Evolutionary conservation across 35 echinoderm and acorn worm species (phyloP).

Genomic region (Nesometra sesokonis): DNA sequence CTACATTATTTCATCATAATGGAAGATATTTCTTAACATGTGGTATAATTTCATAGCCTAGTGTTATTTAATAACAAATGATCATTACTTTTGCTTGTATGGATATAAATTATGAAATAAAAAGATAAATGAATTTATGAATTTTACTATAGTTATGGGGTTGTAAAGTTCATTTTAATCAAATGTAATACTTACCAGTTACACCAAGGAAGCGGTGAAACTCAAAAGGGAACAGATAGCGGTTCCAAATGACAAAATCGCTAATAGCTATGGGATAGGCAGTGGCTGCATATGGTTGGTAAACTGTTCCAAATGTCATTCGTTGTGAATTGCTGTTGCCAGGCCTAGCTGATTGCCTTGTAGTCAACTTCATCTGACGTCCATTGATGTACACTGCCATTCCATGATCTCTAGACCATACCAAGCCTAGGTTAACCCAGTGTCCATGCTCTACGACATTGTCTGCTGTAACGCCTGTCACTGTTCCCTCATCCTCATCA

Average conservation of each 20-base stretch:
- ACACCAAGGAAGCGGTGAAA: constrained; percentile 44
- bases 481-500: not conserved
- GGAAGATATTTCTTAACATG: no score
- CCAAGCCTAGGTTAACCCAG: constrained; percentile 68
- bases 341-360: not conserved
- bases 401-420: constrained; percentile 38
- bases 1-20: no score
- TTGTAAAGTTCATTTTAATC: not conserved
- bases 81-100: no score
- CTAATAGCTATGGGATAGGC: constrained; percentile 29
- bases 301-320: not conserved
- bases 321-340: not conserved
- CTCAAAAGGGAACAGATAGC: constrained; percentile 43
- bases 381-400: constrained; percentile 63
- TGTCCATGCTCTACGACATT: not conserved
- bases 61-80: no score
- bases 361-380: not conserved
- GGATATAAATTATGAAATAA: no score
- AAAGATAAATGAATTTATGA: no score
- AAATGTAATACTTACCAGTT: constrained; percentile 50
- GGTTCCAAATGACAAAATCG: constrained; percentile 75
- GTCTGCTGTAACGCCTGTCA: not conserved
- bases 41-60: no score
- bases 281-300: not conserved
- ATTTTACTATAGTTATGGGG: no score